Evolutionary conservation across 1,140 invertebrate species (phyloP).

Genomic region (Temnothorax nylanderi): DNA sequence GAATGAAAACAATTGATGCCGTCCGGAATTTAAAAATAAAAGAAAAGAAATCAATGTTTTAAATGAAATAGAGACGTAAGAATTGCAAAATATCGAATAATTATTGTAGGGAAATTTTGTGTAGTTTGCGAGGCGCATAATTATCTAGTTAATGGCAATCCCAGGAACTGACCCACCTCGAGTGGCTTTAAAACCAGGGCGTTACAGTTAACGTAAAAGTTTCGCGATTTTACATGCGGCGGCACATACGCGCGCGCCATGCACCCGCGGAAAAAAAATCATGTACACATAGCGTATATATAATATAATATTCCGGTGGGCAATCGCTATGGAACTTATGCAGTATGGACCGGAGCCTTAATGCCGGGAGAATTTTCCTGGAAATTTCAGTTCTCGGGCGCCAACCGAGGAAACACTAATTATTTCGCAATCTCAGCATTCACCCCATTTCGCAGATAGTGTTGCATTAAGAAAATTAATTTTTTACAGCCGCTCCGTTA

Average conservation of each 20-base stretch:
- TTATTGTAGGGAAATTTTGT: not conserved
- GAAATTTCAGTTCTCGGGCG: constrained; percentile 23
- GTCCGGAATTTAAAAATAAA: not conserved
- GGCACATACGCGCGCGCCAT: not conserved
- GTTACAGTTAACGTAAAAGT: constrained; percentile 43
- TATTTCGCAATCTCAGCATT: constrained; percentile 72
- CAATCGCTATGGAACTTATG: constrained; percentile 47
- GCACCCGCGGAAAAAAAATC: not conserved
- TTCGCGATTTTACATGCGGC: constrained; percentile 26
- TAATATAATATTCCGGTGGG: constrained; percentile 51
- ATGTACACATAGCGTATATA: not conserved
- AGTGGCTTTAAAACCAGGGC: not conserved
- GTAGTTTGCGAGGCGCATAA: not conserved
- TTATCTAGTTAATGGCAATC: constrained; percentile 34
- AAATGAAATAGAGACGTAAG: not conserved
- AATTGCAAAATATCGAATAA: not conserved
- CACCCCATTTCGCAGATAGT: constrained; percentile 72
- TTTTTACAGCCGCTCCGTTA: constrained; percentile 54
- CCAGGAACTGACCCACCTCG: not conserved
- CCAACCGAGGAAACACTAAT: constrained; percentile 66
- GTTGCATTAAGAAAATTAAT: constrained; percentile 75
- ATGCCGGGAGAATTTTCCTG: constrained; percentile 24
- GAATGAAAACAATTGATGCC: not conserved
- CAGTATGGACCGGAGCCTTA: constrained; percentile 8
- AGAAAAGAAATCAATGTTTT: not conserved